phyloP scores from a whole-genome alignment of 2,113 vertebrate species.

The Hymenochirus boettgeri region DNA sequence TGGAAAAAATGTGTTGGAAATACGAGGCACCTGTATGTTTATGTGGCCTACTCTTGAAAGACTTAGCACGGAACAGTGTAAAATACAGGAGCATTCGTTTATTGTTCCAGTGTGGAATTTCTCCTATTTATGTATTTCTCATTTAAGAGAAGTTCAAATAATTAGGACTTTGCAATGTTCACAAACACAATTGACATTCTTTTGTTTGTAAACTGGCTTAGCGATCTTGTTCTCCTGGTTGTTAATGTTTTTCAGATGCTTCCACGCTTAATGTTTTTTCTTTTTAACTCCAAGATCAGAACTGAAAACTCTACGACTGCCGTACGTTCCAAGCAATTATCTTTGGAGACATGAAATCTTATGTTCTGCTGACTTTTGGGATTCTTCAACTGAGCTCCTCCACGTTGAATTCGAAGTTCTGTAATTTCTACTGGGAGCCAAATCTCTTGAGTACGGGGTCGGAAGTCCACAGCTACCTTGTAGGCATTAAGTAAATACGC shows the following conservation, averaged over 20 bases:
- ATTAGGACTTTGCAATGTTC: neutral
- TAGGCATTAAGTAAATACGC: slow-evolving; percentile 33
- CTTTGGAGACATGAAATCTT: slow-evolving; percentile 26
- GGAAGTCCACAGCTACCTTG: slow-evolving; percentile 35
- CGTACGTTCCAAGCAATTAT: slow-evolving; percentile 36
- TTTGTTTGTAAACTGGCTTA: slow-evolving; percentile 8
- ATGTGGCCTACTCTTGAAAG: neutral
- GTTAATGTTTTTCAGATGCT: slow-evolving; percentile 40
- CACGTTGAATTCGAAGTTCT: slow-evolving; percentile 19
- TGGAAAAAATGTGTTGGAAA: slow-evolving; percentile 39
- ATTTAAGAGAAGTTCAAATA: neutral
- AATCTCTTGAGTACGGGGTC: slow-evolving; percentile 11
- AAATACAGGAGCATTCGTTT: neutral
- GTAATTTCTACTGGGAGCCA: slow-evolving; percentile 12
- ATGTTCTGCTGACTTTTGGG: slow-evolving; percentile 34
- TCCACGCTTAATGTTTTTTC: slow-evolving; percentile 31
- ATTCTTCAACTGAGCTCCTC: slow-evolving; percentile 29
- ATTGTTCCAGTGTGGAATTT: slow-evolving; percentile 3
- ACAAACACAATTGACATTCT: neutral
- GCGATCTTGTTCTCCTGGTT: neutral
- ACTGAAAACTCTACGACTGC: slow-evolving; percentile 26
- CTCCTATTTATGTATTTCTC: neutral
- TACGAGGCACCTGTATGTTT: neutral
- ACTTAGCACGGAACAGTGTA: slow-evolving; percentile 2
- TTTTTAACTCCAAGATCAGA: slow-evolving; percentile 8